phyloP scores from a whole-genome alignment of 2,888 invertebrate genomes.

The Lasioglossum calceatum region DNA sequence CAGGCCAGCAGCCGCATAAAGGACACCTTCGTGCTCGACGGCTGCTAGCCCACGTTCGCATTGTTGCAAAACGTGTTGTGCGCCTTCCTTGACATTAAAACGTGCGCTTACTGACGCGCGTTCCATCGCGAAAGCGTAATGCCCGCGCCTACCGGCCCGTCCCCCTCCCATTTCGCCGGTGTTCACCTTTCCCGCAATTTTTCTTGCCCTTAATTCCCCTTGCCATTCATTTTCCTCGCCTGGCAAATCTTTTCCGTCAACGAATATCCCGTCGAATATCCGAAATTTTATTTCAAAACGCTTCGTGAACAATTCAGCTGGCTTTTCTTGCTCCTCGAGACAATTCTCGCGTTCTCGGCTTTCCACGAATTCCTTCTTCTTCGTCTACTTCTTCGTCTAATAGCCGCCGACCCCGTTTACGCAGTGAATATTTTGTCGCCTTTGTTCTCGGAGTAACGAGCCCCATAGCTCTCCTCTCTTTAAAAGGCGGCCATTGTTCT shows the following conservation, averaged over 20 bases:
- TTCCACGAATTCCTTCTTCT: background rate
- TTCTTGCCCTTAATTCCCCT: no score
- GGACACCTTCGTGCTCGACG: constrained; percentile 38
- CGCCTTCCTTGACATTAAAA: constrained; percentile 74
- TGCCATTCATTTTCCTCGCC: no score
- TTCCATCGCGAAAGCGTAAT: constrained; percentile 69
- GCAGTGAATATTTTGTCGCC: background rate
- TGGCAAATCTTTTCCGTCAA: no score
- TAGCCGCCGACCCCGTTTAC: background rate
- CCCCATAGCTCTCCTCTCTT: background rate
- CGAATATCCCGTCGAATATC: no score
- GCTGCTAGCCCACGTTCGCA: constrained; percentile 62
- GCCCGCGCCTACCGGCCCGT: constrained; percentile 55
- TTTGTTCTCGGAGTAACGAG: background rate
- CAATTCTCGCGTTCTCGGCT: background rate
- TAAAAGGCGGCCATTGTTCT: background rate
- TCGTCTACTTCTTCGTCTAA: background rate
- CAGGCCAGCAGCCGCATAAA: constrained; percentile 30
- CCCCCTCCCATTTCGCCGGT: constrained; percentile 19
- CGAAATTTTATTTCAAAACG: no score
- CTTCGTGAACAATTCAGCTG: background rate
- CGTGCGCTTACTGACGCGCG: constrained; percentile 61
- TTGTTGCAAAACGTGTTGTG: constrained; percentile 66
- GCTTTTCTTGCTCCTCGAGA: background rate
- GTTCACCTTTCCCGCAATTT: constrained; percentile 26